Conservation (phyloP, 2,113 vertebrate genomes). For the Myxocyprinus asiaticus region DNA sequence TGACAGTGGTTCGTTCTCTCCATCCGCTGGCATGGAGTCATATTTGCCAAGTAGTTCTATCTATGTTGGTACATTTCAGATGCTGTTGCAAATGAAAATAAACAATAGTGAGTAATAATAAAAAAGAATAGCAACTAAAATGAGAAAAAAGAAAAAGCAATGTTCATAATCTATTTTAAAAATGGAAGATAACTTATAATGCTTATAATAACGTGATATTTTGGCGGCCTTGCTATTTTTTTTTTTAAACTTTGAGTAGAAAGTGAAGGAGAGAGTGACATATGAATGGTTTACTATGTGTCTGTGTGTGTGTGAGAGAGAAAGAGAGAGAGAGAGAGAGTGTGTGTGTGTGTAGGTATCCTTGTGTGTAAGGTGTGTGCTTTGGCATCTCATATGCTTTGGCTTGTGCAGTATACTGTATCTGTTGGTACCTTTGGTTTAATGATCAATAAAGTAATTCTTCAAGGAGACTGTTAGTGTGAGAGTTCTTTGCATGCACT, state of each 20-base stretch:
- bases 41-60: constrained; percentile 73
- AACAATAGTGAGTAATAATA: constrained; percentile 59
- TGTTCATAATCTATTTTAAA: constrained; percentile 71
- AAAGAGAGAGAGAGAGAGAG: too few relatives aligned
- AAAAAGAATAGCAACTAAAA: constrained; percentile 54
- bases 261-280: background rate
- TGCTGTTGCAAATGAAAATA: constrained; percentile 61
- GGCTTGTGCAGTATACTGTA: constrained; percentile 72
- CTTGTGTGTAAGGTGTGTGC: constrained; percentile 53
- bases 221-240: constrained; percentile 81
- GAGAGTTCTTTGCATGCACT: background rate
- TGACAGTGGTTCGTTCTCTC: constrained; percentile 68
- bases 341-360: constrained; percentile 54
- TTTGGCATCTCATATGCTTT: constrained; percentile 68
- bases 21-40: constrained; percentile 64
- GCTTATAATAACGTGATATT: constrained; percentile 65
- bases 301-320: constrained; percentile 11
- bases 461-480: constrained; percentile 58
- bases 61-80: constrained; percentile 70
- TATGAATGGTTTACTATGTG: constrained; percentile 59
- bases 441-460: constrained; percentile 80
- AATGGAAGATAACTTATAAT: constrained; percentile 58
- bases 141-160: constrained; percentile 56
- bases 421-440: constrained; percentile 77
- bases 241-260: constrained; percentile 70